A percentile compares a stretch with the other conserved stretches of the same genome.
Conservation (phyloP, 1,140 invertebrate species). For the Drosophila ercepeae region DNA sequence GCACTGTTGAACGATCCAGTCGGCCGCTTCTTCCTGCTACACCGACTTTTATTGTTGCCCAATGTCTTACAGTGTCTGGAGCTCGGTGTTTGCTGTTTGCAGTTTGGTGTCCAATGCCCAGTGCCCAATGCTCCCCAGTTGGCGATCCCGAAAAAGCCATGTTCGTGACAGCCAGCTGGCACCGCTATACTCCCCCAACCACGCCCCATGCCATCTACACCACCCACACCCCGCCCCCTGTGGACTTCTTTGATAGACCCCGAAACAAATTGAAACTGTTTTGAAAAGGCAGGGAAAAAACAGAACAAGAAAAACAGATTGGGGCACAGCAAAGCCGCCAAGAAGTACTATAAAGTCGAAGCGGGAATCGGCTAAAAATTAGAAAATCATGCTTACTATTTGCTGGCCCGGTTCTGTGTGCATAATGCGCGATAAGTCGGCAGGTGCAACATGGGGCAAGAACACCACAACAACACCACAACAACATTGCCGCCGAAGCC, state of each 20-base stretch:
- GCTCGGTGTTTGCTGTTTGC: too few relatives aligned
- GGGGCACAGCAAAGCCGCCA: conserved; percentile 5
- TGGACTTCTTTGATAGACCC: conserved; percentile 19
- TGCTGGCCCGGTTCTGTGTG: conserved; percentile 47
- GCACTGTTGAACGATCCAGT: conserved; percentile 76
- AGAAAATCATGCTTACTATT: conserved; percentile 69
- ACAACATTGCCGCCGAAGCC: conserved; percentile 1
- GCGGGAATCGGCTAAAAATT: conserved; percentile 58
- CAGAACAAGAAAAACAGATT: conserved; percentile 1
- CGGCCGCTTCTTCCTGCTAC: conserved; percentile 73
- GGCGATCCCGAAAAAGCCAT: conserved; percentile 41
- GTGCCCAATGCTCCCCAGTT: conserved; percentile 15
- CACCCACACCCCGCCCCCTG: conserved; percentile 3
- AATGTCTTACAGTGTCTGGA: conserved; percentile 31
- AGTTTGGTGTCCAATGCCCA: too few relatives aligned
- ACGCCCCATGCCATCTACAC: conserved; percentile 2
- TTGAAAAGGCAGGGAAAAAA: background rate
- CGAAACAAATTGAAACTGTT: conserved; percentile 56
- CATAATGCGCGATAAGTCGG: conserved; percentile 69
- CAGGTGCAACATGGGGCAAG: conserved; percentile 69
- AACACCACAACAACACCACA: conserved; percentile 54
- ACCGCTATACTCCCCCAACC: conserved; percentile 15
- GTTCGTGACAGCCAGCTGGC: conserved; percentile 72
- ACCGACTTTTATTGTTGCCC: conserved; percentile 48
- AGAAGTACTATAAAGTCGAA: conserved; percentile 2